Evolutionary conservation across 2,888 invertebrate genomes (phyloP).

Genomic region (Melitaea athalia): DNA sequence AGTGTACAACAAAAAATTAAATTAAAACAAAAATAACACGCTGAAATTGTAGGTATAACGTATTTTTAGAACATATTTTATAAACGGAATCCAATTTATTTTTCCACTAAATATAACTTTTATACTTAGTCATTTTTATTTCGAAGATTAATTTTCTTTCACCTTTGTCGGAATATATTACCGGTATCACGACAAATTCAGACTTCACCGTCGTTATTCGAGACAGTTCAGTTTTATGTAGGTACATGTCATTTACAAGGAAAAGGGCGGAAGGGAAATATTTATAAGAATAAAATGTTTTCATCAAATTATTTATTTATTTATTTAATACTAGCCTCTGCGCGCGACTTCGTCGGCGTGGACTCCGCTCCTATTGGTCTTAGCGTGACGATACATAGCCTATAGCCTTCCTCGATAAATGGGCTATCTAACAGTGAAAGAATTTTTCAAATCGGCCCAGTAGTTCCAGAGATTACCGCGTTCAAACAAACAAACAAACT

Average conservation of each 20-base stretch:
- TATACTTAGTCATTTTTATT: not conserved
- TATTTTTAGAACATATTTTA: not conserved
- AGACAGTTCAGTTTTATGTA: not conserved
- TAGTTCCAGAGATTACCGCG: too few species aligned
- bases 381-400: too few species aligned
- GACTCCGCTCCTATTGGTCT: too few species aligned
- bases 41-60: not conserved
- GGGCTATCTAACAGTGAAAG: too few species aligned
- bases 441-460: too few species aligned
- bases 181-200: not conserved
- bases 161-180: not conserved
- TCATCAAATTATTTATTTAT: not conserved
- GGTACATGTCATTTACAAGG: not conserved
- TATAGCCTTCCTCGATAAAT: too few species aligned
- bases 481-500: too few species aligned
- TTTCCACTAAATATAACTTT: constrained; percentile 1
- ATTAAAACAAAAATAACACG: not conserved
- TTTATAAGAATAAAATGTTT: not conserved
- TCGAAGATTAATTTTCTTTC: not conserved
- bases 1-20: not conserved
- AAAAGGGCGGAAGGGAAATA: not conserved
- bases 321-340: too few species aligned
- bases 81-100: not conserved
- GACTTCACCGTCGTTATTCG: not conserved
- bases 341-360: too few species aligned